Evolutionary conservation across 2,113 vertebrate genomes (phyloP).

Genomic region (Callithrix jacchus): DNA sequence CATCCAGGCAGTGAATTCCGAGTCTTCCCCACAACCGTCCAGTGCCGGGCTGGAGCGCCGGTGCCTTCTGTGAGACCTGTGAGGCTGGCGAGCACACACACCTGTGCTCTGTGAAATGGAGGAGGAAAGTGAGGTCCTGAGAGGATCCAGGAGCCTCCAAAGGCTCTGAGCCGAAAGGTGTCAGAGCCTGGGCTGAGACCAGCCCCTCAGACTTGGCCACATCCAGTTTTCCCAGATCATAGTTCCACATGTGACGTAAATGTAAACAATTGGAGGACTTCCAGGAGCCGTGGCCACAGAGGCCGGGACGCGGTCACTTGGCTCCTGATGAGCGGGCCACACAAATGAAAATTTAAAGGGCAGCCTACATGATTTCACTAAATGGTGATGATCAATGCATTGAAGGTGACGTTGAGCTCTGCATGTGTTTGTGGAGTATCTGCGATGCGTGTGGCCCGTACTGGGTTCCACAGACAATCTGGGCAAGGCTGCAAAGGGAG

Average conservation of each 20-base stretch:
- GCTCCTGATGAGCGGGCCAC: rapidly evolving
- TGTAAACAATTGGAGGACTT: rapidly evolving
- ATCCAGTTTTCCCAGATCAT: background rate
- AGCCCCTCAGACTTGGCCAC: background rate
- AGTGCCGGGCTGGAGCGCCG: rapidly evolving
- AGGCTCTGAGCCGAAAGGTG: background rate
- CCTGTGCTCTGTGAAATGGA: rapidly evolving
- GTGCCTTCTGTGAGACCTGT: rapidly evolving
- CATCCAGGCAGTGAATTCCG: rapidly evolving
- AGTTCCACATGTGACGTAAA: rapidly evolving
- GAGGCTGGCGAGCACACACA: background rate
- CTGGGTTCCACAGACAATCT: background rate
- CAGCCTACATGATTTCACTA: rapidly evolving
- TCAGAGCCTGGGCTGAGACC: no score
- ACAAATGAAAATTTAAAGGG: background rate
- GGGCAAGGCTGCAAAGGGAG: background rate
- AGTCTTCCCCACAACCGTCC: rapidly evolving
- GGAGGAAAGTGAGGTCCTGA: background rate
- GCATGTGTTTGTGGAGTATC: rapidly evolving
- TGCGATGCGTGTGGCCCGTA: rapidly evolving
- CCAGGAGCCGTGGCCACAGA: background rate
- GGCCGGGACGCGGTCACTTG: rapidly evolving
- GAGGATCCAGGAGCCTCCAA: rapidly evolving
- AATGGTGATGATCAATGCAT: rapidly evolving
- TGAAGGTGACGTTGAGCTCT: rapidly evolving